A percentile compares a stretch with the other conserved stretches of the same genome.
phyloP scores from a whole-genome alignment of 2,113 vertebrate species.

The Cyanistes caeruleus region DNA sequence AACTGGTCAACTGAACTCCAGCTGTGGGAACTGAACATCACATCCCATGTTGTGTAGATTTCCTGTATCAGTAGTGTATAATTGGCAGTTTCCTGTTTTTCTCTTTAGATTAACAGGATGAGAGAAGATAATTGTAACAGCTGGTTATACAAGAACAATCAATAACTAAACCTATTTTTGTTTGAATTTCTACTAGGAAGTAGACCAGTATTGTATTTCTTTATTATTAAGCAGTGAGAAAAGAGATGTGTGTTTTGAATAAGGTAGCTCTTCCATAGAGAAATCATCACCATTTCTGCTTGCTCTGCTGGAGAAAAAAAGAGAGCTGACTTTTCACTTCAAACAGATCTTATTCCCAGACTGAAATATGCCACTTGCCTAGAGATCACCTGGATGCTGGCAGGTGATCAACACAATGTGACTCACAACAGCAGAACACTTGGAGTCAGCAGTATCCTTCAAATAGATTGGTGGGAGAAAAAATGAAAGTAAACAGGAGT shows the following conservation, averaged over 20 bases:
- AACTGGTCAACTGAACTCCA: background rate
- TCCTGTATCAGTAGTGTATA: background rate
- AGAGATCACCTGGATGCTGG: background rate
- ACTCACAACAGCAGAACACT: background rate
- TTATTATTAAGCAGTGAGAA: background rate
- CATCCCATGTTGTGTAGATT: background rate
- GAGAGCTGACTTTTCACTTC: background rate
- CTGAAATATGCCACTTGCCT: background rate
- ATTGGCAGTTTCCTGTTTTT: background rate
- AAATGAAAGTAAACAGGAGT: background rate
- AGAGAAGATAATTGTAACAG: background rate
- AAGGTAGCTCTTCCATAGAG: background rate
- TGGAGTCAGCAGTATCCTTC: constrained; percentile 36
- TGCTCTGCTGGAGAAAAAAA: background rate
- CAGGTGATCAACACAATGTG: background rate
- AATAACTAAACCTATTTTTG: background rate
- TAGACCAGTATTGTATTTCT: background rate
- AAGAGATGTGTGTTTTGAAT: background rate
- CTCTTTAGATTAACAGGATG: background rate
- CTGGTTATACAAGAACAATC: background rate
- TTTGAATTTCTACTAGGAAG: background rate
- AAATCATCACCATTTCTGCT: background rate
- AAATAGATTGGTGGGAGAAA: background rate
- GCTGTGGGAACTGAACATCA: background rate
- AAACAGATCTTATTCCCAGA: background rate